These are phyloP conservation scores for Drosophila ogumai DNA, from an alignment of 1,140 invertebrate genomes.

Conservation along the genomic window DNA sequence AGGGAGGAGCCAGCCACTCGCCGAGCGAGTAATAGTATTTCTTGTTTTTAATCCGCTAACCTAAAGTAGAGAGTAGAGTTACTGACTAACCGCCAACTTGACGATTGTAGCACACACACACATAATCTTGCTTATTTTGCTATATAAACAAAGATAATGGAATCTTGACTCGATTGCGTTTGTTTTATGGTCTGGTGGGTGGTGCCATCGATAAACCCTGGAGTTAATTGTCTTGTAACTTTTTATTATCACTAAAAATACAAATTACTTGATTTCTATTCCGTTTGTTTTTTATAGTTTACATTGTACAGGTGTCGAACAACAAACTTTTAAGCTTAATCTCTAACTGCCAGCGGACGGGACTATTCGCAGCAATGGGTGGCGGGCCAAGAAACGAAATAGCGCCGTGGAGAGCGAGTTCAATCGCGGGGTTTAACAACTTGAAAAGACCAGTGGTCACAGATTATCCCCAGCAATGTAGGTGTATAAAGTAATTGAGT, in stretches of 20 bases:
- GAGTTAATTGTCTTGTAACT: conserved; percentile 38
- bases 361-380: conserved; percentile 10
- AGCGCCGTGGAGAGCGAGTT: background rate
- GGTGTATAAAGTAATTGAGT: conserved; percentile 7
- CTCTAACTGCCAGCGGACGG: conserved; percentile 11
- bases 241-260: conserved; percentile 71
- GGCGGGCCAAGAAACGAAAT: conserved; percentile 1
- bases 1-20: background rate
- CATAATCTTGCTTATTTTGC: conserved; percentile 1
- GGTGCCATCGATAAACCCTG: background rate
- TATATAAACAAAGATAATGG: conserved; percentile 19
- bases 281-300: conserved; percentile 51
- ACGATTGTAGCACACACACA: conserved; percentile 22
- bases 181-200: background rate
- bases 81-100: conserved; percentile 35
- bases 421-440: background rate
- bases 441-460: background rate
- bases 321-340: conserved; percentile 56
- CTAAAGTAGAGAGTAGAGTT: conserved; percentile 27
- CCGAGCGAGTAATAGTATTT: conserved; percentile 61
- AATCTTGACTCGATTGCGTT: background rate
- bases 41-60: conserved; percentile 56
- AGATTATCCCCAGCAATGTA: background rate
- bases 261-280: conserved; percentile 54
- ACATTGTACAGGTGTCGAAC: conserved; percentile 57